phyloP scores from a whole-genome alignment of 2,113 vertebrate genomes.

The Falco punctatus region DNA sequence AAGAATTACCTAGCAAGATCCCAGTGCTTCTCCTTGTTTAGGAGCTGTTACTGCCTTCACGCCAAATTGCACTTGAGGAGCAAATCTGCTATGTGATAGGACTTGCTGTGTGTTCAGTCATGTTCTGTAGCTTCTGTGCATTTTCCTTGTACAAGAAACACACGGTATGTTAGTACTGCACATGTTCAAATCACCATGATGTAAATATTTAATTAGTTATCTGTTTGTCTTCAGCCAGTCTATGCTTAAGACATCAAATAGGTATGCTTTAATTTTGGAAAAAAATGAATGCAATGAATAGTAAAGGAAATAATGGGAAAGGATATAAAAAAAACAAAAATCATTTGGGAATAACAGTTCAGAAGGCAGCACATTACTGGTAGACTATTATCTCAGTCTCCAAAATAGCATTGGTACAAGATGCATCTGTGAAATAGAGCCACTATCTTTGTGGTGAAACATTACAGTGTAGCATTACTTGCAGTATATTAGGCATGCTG shows the following conservation, averaged over 20 bases:
- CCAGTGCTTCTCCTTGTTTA: neutral
- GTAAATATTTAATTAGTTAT: slow-evolving; percentile 26
- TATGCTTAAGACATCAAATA: slow-evolving; percentile 10
- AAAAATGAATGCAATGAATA: neutral
- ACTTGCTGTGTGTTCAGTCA: neutral
- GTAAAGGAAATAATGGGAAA: neutral
- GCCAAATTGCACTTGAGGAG: neutral
- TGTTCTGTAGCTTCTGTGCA: neutral
- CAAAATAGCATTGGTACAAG: neutral
- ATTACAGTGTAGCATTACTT: neutral
- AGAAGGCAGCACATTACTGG: neutral
- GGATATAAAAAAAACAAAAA: neutral
- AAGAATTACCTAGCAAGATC: neutral
- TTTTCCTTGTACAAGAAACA: neutral
- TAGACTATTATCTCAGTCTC: neutral
- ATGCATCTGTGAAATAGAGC: neutral
- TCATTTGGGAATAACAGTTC: neutral
- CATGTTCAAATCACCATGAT: neutral
- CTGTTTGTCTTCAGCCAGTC: neutral
- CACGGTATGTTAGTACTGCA: neutral
- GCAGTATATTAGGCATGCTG: too few species aligned
- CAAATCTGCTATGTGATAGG: neutral
- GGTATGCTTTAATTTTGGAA: neutral
- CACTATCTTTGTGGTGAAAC: neutral
- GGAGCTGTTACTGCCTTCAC: neutral